Evolutionary conservation across 2,113 vertebrate species (phyloP), one percentile per base, ranked within the genome.

Genomic region (Uria lomvia): DNA sequence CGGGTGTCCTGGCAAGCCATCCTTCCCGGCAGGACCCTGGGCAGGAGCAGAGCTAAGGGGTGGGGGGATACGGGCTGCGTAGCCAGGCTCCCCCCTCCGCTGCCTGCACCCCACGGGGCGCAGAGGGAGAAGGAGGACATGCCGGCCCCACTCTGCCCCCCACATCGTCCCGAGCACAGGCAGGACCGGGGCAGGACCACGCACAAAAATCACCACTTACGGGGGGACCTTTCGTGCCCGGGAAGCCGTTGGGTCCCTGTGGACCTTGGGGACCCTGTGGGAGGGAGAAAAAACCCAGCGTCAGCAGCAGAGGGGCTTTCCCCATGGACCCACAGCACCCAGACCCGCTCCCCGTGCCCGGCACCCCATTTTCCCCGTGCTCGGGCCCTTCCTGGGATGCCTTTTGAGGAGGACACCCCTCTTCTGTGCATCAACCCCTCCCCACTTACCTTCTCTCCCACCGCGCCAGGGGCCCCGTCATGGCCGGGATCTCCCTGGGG

Each of bases 1-100:
- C 12, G 99, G 99, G 95, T 99, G 99, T 66, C 99, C 99, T 6
- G 98, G 98, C 86, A 98, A 55, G 34, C 99, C 99, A 2, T 99
- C 99, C 95, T 99, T 99, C 70, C 99, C 99, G 5, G 98, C 73
- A 7, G 98, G 98, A 34, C 99, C 99, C 99, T 99, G 85, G 27
- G 90, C 86, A 58, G 95, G 91, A 86, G 43, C 66, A 22, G 60
- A 66, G 56, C 38, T 12, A 67, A n/a, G 0, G 6, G 26, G 36
- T 59, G n/a, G 73, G 19, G 24, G 45, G n/a, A 19, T 14, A 58
- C 4, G 15, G 56, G 49, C 14, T 3, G 5, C 7, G 22, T 27
- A 21, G 42, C 45, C 17, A 50, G 43, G 15, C 29, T 36, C 32
- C 32, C 53, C 43, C 1, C n/a, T 11, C 52, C 3, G 2, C 71